phyloP scores from a whole-genome alignment of 2,113 vertebrate genomes.

The Microcebus tavaratra region DNA sequence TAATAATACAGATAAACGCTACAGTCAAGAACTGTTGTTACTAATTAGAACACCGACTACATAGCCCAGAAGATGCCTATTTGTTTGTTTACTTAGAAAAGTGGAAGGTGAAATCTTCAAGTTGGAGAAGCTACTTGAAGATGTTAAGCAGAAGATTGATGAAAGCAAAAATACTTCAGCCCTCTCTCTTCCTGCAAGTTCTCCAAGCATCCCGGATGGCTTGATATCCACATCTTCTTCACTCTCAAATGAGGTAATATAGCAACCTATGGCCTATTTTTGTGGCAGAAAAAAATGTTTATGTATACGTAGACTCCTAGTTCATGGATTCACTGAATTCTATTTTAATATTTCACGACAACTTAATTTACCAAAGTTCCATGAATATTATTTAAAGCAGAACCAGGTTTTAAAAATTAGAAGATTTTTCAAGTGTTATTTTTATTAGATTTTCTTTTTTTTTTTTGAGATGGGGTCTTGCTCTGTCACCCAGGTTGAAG shows the following conservation, averaged over 20 bases:
- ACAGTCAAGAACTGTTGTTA: background rate
- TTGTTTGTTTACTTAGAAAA: slow-evolving; percentile 84
- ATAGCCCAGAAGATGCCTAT: slow-evolving; percentile 25
- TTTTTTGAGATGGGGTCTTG: too few species aligned
- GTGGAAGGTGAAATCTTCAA: slow-evolving; percentile 92
- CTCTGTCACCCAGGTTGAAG: too few species aligned
- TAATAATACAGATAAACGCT: background rate
- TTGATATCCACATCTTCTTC: slow-evolving; percentile 33
- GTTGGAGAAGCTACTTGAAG: slow-evolving; percentile 90
- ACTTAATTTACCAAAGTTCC: slow-evolving; percentile 7
- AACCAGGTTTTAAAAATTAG: slow-evolving; percentile 24
- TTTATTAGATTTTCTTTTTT: background rate
- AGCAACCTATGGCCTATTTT: background rate
- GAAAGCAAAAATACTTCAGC: slow-evolving; percentile 72
- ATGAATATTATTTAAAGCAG: slow-evolving; percentile 48
- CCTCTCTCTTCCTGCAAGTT: background rate
- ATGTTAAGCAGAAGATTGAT: slow-evolving; percentile 89
- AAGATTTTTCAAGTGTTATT: slow-evolving; percentile 40
- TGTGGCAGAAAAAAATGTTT: background rate
- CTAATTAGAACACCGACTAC: background rate
- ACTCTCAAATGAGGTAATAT: slow-evolving; percentile 85
- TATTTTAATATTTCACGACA: slow-evolving; percentile 1
- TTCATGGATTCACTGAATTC: slow-evolving; percentile 19
- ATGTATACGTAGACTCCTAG: background rate
- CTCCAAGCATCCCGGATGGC: slow-evolving; percentile 57